These are phyloP conservation scores for Daboia siamensis DNA, from an alignment of 2,113 vertebrate species.

Conservation along the genomic window DNA sequence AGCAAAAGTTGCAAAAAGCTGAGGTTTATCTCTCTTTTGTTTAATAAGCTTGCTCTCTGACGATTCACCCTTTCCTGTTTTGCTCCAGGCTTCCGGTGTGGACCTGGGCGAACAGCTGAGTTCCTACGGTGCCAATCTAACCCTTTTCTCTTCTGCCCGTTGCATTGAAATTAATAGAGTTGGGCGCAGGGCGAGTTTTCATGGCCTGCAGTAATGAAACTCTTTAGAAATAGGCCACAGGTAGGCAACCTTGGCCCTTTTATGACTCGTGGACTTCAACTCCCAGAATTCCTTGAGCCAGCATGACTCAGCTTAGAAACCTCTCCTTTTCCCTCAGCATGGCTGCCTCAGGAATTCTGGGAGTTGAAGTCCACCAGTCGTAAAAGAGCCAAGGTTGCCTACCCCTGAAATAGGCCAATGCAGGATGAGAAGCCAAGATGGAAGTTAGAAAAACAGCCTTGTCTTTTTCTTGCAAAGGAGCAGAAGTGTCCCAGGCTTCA, in stretches of 20 bases:
- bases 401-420: constrained; percentile 56
- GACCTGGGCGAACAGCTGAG: neutral
- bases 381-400: no score
- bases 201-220: constrained; percentile 40
- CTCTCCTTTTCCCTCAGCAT: no score
- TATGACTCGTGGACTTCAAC: no score
- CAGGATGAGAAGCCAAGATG: constrained; percentile 36
- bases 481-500: constrained; percentile 56
- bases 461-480: constrained; percentile 40
- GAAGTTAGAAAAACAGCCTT: constrained; percentile 59
- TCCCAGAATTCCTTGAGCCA: no score
- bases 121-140: neutral
- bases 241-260: no score
- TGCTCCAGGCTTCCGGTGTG: neutral
- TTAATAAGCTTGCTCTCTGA: neutral
- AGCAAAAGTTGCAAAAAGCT: neutral
- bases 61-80: neutral
- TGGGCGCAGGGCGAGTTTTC: neutral
- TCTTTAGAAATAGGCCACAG: constrained; percentile 57
- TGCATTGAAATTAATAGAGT: constrained; percentile 8
- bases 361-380: no score
- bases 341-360: no score
- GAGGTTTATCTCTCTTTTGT: neutral
- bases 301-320: no score
- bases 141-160: constrained; percentile 22